Evolutionary conservation across 2,113 vertebrate genomes (phyloP).

Genomic region (Lamprologus callipterus): DNA sequence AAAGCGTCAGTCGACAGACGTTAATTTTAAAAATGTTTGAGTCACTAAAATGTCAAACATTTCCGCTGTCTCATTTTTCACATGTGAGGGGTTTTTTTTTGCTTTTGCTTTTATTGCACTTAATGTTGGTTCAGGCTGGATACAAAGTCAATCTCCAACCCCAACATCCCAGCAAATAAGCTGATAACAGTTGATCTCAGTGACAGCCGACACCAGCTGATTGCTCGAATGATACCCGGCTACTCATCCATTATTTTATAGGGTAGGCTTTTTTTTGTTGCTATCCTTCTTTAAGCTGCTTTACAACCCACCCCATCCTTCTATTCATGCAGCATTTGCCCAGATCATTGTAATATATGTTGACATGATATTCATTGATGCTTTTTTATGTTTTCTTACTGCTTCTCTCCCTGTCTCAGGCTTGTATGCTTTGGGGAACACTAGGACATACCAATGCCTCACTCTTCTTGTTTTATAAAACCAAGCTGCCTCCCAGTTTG

Average conservation of each 20-base stretch:
- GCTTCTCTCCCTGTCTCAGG: background rate
- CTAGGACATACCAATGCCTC: background rate
- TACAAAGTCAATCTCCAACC: background rate
- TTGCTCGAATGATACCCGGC: background rate
- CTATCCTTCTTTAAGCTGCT: background rate
- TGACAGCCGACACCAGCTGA: background rate
- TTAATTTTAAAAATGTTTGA: background rate
- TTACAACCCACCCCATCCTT: background rate
- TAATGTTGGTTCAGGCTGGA: background rate
- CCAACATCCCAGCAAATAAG: background rate
- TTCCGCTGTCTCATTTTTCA: background rate
- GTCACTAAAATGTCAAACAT: background rate
- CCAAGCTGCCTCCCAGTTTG: background rate
- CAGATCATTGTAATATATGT: background rate
- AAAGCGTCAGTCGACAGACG: background rate
- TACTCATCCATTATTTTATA: background rate
- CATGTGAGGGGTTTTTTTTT: accelerated
- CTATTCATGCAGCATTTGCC: background rate
- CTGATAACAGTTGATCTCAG: background rate
- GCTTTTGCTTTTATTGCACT: background rate
- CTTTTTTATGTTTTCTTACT: background rate
- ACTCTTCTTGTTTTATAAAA: background rate
- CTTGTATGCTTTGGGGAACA: background rate
- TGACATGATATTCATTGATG: background rate
- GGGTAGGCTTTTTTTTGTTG: background rate